Evolutionary conservation across 2,113 vertebrate species (phyloP).

Genomic region (Callithrix jacchus): DNA sequence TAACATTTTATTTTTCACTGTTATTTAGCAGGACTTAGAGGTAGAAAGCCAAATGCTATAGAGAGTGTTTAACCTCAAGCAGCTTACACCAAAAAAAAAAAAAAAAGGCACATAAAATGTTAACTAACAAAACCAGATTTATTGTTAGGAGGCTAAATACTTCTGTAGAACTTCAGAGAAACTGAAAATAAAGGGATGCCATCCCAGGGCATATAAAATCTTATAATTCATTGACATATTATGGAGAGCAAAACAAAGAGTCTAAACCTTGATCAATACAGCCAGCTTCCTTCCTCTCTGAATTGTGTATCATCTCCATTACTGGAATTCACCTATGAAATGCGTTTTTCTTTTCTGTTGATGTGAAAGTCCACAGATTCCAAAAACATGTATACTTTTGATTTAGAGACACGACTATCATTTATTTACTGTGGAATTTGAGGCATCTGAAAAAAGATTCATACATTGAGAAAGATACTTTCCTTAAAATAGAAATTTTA

Average conservation of each 20-base stretch:
- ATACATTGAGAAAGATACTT: slow-evolving; percentile 39
- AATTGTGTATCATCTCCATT: background rate
- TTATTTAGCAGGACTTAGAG: slow-evolving; percentile 20
- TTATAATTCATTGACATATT: background rate
- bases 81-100: slow-evolving; percentile 53
- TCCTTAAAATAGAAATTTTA: background rate
- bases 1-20: slow-evolving; percentile 32
- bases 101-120: slow-evolving; percentile 43
- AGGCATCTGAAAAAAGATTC: slow-evolving; percentile 21
- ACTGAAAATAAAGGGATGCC: background rate
- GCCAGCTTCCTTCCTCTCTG: background rate
- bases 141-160: background rate
- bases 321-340: background rate
- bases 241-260: background rate
- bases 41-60: slow-evolving; percentile 27
- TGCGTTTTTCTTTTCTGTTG: slow-evolving; percentile 34
- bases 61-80: background rate
- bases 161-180: slow-evolving; percentile 16
- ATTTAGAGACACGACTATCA: slow-evolving; percentile 29
- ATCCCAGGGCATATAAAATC: background rate
- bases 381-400: background rate
- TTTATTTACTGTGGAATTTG: slow-evolving; percentile 48
- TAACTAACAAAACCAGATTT: background rate
- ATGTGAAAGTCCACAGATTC: background rate
- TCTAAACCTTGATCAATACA: background rate